Conservation (phyloP, 2,888 invertebrate genomes). For the Aelia acuminata region DNA sequence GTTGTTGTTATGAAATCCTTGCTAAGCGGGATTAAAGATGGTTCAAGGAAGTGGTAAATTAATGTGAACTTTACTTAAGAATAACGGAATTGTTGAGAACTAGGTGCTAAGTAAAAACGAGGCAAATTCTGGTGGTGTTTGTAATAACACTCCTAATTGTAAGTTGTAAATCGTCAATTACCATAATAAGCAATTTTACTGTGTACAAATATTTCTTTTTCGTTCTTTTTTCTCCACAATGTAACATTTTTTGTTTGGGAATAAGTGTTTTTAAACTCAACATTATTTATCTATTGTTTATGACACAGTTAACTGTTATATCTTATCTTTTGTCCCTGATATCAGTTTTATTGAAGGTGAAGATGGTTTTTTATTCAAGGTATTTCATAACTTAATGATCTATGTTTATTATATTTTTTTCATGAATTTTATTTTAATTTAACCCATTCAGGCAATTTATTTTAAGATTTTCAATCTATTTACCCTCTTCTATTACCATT, state of each 20-base stretch:
- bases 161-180: constrained; percentile 59
- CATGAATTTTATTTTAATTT: neutral
- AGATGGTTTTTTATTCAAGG: constrained; percentile 49
- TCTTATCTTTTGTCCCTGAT: constrained; percentile 45
- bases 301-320: constrained; percentile 47
- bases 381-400: neutral
- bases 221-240: neutral
- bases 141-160: constrained; percentile 8
- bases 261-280: neutral
- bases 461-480: neutral
- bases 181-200: too few relatives aligned
- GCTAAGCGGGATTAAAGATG: constrained; percentile 64
- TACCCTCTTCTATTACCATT: neutral
- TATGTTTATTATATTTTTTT: neutral
- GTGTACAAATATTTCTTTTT: neutral
- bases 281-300: constrained; percentile 56
- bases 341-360: constrained; percentile 10
- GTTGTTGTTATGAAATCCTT: constrained; percentile 59
- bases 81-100: constrained; percentile 70
- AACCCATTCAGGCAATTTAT: neutral
- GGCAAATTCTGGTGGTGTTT: constrained; percentile 65
- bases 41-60: constrained; percentile 65
- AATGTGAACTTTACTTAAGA: constrained; percentile 64
- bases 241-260: neutral
- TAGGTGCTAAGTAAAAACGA: constrained; percentile 73